Base-by-base conservation (phyloP, 2,797 vertebrate genomes). In the Pipistrellus nathusii region DNA sequence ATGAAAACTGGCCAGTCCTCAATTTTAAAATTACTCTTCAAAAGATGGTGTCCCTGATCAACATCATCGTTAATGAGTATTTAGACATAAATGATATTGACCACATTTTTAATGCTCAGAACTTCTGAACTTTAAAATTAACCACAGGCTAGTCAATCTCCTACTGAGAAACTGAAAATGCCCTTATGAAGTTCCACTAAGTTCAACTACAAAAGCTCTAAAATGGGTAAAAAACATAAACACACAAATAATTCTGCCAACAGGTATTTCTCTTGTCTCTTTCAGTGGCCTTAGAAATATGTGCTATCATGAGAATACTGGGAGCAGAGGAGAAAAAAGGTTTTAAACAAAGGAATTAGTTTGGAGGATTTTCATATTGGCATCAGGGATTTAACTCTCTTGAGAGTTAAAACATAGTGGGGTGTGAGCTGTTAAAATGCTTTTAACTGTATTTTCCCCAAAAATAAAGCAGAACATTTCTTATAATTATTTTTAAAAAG, bases 401-500 rank as follows among this genome's bases (percentile, higher is more conserved):
- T 27, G 77, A 75, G 12, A 92, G 55, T 55, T 76, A 91, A 68
- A 91, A 75, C 8, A 64, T 13, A 23, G 21, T 9, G 11, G 27
- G 55, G 23, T 85, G 6, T 96, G 35, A 89, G n/a, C 41, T 71
- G 85, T 82, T 91, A 92, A 66, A 48, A 92, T 27, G 59, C 85
- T 82, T 78, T 48, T 71, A 68, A 32, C 41, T 80, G 8, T n/a
- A 59, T 57, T 93, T 90, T 64, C 78, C 71, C 87, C 80, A n/a
- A 83, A 94, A 88, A 69, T 73, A 81, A 91, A 88, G 21, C 27
- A 96, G 18, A 85, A 68, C 44, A 92, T 91, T 90, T 94, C 96
- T 95, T 88, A 93, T 93, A 93, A 96, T 91, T 9, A 85, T 94
- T 46, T 41, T 85, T 48, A 51, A 80, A 48, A 90, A 94, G 92